phyloP scores from a whole-genome alignment of 2,797 vertebrate genomes.

The Lagocephalus sceleratus region DNA sequence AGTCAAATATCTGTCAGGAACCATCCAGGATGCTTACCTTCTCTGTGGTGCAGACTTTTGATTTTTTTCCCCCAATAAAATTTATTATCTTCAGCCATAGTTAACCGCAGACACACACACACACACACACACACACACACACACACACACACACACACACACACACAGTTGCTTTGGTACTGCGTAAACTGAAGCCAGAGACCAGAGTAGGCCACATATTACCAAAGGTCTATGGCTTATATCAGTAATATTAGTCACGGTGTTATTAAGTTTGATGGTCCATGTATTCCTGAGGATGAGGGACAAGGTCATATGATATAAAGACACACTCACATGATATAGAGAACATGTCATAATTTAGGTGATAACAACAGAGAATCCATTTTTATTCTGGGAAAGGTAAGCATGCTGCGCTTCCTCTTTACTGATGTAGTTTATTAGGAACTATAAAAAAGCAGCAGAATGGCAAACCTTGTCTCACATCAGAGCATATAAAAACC shows the following conservation, averaged over 20 bases:
- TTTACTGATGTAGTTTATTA: conserved; percentile 32
- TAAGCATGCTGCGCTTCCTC: conserved; percentile 26
- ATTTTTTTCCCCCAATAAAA: conserved; percentile 34
- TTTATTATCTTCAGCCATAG: conserved; percentile 31
- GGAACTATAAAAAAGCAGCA: conserved; percentile 36
- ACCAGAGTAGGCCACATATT: conserved; percentile 26
- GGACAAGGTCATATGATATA: conserved; percentile 12
- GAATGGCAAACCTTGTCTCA: conserved; percentile 30
- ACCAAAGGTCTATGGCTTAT: conserved; percentile 19
- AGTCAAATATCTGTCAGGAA: conserved; percentile 23
- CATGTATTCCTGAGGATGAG: conserved; percentile 7
- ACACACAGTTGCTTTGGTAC: background rate
- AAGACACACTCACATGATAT: conserved; percentile 7
- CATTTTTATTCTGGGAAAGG: conserved; percentile 6
- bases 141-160: too few relatives aligned
- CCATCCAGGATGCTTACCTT: conserved; percentile 36
- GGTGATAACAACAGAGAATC: background rate
- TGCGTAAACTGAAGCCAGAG: conserved; percentile 29
- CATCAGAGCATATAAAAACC: conserved; percentile 26
- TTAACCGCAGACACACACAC: conserved; percentile 20
- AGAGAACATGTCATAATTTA: conserved; percentile 6
- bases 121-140: background rate
- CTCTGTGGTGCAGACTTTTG: conserved; percentile 27
- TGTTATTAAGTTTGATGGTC: conserved; percentile 24
- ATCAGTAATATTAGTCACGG: conserved; percentile 10